Conservation (phyloP, 2,888 invertebrate species). For the Ormyrus rosae region DNA sequence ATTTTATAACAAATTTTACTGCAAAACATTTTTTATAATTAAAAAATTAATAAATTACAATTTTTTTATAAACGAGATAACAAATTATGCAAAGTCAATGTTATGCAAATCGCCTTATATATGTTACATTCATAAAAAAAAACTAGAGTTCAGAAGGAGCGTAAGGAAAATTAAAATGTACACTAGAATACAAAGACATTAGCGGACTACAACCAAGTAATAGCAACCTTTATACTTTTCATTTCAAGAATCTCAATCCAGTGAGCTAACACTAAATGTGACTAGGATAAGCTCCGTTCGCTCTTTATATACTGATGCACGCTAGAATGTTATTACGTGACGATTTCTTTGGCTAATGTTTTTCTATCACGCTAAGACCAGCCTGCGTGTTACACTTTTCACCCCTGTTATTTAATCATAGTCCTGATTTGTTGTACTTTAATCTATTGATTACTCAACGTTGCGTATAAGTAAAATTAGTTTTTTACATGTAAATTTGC, state of each 20-base stretch:
- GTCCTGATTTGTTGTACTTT: constrained; percentile 5
- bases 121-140: neutral
- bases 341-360: neutral
- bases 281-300: neutral
- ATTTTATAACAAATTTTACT: too few relatives aligned
- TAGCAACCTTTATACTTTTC: constrained; percentile 13
- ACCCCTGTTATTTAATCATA: constrained; percentile 15
- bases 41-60: too few relatives aligned
- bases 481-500: neutral
- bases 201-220: neutral
- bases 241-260: neutral
- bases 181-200: too few relatives aligned
- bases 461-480: constrained; percentile 12
- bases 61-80: too few relatives aligned
- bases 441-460: constrained; percentile 9
- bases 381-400: neutral
- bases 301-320: constrained; percentile 12
- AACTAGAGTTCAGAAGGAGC: neutral
- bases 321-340: constrained; percentile 5
- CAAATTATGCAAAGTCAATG: too few relatives aligned
- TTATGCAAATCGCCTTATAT: too few relatives aligned
- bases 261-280: neutral
- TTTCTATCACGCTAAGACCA: neutral
- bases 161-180: too few relatives aligned
- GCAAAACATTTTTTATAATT: too few relatives aligned